Base-by-base conservation (phyloP, 2,797 vertebrate species). In the Gymnothorax reevesii region DNA sequence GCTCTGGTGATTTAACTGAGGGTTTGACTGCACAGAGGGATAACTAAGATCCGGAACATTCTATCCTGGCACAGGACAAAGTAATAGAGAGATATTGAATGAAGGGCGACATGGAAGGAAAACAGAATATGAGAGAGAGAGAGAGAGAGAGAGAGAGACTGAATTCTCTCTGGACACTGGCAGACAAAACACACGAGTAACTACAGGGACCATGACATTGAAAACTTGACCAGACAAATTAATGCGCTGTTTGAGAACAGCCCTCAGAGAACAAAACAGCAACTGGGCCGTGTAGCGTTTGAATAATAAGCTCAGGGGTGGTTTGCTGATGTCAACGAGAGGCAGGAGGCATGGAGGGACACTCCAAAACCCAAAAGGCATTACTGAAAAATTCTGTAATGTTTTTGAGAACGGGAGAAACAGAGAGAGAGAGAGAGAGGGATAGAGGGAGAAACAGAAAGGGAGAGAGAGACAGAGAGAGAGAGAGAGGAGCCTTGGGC, bases 321-420 rank as follows among this genome's bases (percentile, higher is more conserved):
- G 69, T 73, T 73, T 73, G 27, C 33, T 49, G 75, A 54, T 54
- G 42, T 79, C 75, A 79, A 54, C 8, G 75, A 79, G 75, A 79
- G 7, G 33, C 7, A 49, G 42, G 42, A 79, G 75, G 75, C 17
- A 42, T 42, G 33, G 33, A 42, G 33, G 17, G 17, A 62, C 13
- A 13, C 13, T 20, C 13, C 15, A 2, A 20, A 22, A 66, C 20
- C 20, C 4, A 64, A 7, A n/a, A n/a, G 9, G 57, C 9, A 13
- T 59, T 13, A 59, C 57, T 9, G 13, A 59, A 59, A 59, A 59
- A 9, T 59, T 6, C 57, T 59, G 2, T 59, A 13, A 59, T 9
- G 33, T 13, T 59, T 9, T 13, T 9, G 57, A 59, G 13, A 66
- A 1, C n/a, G 9, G n/a, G 64, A 66, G 64, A 66, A n/a, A 66